phyloP scores from a whole-genome alignment of 2,888 invertebrate species.

The Julus scanicus region DNA sequence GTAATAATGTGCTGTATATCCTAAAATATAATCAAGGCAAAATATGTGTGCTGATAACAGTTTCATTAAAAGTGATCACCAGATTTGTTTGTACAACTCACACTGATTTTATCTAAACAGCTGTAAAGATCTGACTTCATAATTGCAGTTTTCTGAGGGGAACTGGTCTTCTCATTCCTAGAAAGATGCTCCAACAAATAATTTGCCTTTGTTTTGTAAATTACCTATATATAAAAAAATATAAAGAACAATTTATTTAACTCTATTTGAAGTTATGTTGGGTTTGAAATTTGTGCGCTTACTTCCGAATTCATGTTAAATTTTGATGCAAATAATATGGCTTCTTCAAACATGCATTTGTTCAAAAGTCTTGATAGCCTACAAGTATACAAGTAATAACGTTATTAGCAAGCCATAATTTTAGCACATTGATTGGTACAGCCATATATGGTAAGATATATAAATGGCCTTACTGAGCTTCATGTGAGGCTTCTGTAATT shows the following conservation, averaged over 20 bases:
- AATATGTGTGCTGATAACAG: background rate
- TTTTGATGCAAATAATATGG: conserved; percentile 18
- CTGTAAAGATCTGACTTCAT: conserved; percentile 30
- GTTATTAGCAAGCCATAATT: background rate
- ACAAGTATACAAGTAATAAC: background rate
- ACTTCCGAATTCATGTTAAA: conserved; percentile 9
- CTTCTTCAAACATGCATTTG: background rate
- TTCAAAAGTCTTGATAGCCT: background rate
- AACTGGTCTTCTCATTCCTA: background rate
- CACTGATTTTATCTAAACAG: conserved; percentile 23
- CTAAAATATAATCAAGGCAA: background rate
- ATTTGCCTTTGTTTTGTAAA: conserved; percentile 16
- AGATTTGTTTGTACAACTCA: background rate
- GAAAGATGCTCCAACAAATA: conserved; percentile 23
- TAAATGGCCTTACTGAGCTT: background rate
- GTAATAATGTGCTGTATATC: background rate
- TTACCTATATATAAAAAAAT: background rate
- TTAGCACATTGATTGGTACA: background rate
- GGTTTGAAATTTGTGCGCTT: background rate
- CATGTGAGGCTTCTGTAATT: background rate
- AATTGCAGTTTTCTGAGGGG: background rate
- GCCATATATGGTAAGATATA: background rate
- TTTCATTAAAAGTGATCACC: too few relatives aligned
- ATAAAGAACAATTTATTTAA: background rate
- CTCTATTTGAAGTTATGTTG: background rate